phyloP scores from a whole-genome alignment of 2,797 vertebrate species.

The Vespertilio murinus region DNA sequence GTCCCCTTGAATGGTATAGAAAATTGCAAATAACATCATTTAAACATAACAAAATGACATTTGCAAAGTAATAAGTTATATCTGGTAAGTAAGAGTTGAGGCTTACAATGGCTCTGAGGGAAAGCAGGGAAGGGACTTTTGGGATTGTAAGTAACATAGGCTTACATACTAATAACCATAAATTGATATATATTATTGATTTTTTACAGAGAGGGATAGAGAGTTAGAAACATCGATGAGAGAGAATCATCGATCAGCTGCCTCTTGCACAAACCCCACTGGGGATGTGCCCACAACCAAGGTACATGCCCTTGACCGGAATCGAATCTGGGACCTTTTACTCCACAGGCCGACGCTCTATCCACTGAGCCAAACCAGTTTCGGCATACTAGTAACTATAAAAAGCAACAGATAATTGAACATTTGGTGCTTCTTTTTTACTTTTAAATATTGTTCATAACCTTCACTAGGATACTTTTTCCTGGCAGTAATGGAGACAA shows the following conservation, averaged over 20 bases:
- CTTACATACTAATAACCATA: neutral
- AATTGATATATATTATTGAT: too few relatives aligned
- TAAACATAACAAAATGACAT: slow-evolving; percentile 59
- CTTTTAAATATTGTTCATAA: slow-evolving; percentile 49
- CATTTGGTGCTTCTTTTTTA: slow-evolving; percentile 35
- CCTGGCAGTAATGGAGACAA: slow-evolving; percentile 37
- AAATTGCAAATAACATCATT: slow-evolving; percentile 69
- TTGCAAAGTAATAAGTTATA: slow-evolving; percentile 62
- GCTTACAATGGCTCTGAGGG: slow-evolving; percentile 47
- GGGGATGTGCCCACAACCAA: too few relatives aligned
- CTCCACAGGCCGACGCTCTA: too few relatives aligned
- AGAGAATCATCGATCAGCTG: too few relatives aligned
- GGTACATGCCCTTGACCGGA: too few relatives aligned
- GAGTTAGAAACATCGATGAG: too few relatives aligned
- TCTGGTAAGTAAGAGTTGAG: slow-evolving; percentile 62
- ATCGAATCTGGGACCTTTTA: too few relatives aligned
- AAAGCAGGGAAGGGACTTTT: slow-evolving; percentile 10
- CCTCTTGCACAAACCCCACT: too few relatives aligned
- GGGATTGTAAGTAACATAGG: slow-evolving; percentile 46
- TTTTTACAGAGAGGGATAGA: too few relatives aligned
- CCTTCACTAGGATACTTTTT: slow-evolving; percentile 32
- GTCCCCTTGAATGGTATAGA: slow-evolving; percentile 27
- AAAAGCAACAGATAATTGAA: slow-evolving; percentile 59
- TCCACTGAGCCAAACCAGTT: too few relatives aligned
- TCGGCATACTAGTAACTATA: neutral